A percentile compares a stretch with the other conserved stretches of the same genome.
These are phyloP conservation scores for Heliconius hermathena DNA, from an alignment of 1,140 invertebrate species.

Conservation along the genomic window DNA sequence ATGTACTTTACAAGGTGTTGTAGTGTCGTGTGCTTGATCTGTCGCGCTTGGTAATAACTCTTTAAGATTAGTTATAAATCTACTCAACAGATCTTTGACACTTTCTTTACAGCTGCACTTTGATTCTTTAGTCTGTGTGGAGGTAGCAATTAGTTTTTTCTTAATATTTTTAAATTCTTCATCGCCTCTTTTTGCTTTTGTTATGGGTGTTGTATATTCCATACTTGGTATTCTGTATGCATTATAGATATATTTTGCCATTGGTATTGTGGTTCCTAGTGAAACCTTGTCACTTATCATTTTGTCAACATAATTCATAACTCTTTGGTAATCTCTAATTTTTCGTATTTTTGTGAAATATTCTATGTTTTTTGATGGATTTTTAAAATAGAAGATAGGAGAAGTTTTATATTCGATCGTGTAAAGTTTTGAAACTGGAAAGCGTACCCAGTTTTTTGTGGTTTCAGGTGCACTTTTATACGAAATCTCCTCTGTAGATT, in stretches of 20 bases:
- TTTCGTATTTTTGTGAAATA: conserved; percentile 63
- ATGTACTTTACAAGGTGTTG: neutral
- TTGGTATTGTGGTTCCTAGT: conserved; percentile 43
- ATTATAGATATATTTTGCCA: conserved; percentile 42
- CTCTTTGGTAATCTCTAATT: conserved; percentile 60
- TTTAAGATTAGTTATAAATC: conserved; percentile 51
- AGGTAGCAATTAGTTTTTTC: conserved; percentile 19
- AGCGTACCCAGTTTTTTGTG: conserved; percentile 56
- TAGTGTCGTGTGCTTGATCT: neutral
- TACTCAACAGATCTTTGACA: conserved; percentile 46
- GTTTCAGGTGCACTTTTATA: conserved; percentile 53
- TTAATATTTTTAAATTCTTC: conserved; percentile 13
- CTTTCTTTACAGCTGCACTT: conserved; percentile 53
- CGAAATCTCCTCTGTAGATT: conserved; percentile 44
- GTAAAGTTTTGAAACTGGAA: conserved; percentile 55
- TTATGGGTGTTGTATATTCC: conserved; percentile 38
- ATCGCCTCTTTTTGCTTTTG: conserved; percentile 26
- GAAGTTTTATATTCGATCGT: conserved; percentile 63
- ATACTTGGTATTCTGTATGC: conserved; percentile 37
- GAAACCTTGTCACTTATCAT: conserved; percentile 59
- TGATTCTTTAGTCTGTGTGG: conserved; percentile 8
- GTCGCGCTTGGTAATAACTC: conserved; percentile 46
- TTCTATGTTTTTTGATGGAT: conserved; percentile 52
- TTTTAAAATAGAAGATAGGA: conserved; percentile 55
- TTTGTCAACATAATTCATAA: conserved; percentile 65